A percentile compares a stretch with the other conserved stretches of the same genome.
phyloP scores from a whole-genome alignment of 2,797 vertebrate species.

The Smutsia gigantea region DNA sequence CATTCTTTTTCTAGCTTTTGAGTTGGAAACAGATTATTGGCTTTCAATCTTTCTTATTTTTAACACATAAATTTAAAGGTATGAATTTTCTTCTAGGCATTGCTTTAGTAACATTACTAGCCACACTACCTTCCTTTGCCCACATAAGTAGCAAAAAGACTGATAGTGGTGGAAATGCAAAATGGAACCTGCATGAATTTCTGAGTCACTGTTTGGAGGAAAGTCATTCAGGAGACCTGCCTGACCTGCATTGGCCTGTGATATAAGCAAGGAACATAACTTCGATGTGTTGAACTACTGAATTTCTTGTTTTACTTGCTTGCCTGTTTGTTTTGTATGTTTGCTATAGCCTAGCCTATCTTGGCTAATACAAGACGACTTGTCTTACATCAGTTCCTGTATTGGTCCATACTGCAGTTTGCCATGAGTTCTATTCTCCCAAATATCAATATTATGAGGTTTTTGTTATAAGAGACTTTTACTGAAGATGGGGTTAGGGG shows the following conservation, averaged over 20 bases:
- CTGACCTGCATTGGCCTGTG: neutral
- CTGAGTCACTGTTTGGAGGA: neutral
- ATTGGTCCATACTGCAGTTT: neutral
- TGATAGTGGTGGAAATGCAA: neutral
- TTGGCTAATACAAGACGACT: neutral
- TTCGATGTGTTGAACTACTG: neutral
- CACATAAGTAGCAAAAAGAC: neutral
- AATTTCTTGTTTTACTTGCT: neutral
- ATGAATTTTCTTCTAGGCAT: neutral
- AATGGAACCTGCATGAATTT: neutral
- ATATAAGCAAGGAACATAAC: neutral
- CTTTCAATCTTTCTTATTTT: constrained; percentile 3
- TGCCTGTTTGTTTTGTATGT: neutral
- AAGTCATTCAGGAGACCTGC: neutral
- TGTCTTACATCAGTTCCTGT: neutral
- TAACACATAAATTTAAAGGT: neutral
- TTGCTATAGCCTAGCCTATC: neutral
- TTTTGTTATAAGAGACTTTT: neutral
- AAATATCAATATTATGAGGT: neutral
- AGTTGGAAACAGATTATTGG: neutral
- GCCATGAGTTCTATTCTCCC: neutral
- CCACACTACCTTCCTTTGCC: neutral
- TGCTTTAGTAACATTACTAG: neutral
- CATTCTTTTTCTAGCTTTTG: constrained; percentile 25
- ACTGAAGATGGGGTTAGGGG: neutral